A percentile compares a stretch with the other conserved stretches of the same genome.
phyloP scores from a whole-genome alignment of 1,140 invertebrate species.

The Euglossa dilemma region DNA sequence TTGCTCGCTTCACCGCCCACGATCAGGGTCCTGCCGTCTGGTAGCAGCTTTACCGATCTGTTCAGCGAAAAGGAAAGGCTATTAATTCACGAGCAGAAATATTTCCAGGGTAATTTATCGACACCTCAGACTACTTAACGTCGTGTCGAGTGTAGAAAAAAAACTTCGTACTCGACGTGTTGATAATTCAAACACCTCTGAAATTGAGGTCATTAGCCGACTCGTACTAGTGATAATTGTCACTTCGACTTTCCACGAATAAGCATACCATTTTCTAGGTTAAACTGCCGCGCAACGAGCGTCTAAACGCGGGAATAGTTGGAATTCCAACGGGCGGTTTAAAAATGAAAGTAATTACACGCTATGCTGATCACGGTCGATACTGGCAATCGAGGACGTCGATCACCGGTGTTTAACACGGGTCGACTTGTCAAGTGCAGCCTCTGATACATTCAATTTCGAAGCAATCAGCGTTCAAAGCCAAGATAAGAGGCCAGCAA shows the following conservation, averaged over 20 bases:
- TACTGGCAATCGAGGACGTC: background rate
- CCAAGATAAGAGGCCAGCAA: background rate
- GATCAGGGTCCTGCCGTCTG: constrained; percentile 97
- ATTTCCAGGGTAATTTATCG: background rate
- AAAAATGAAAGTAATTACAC: background rate
- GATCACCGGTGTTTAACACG: background rate
- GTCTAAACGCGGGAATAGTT: background rate
- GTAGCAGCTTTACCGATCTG: constrained; percentile 94
- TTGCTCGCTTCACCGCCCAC: constrained; percentile 99
- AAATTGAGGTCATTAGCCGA: no score
- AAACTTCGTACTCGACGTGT: no score
- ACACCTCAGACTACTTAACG: no score
- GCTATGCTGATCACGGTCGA: background rate
- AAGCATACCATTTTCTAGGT: background rate
- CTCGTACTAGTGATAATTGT: background rate
- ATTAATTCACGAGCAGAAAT: background rate
- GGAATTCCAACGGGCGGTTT: no score
- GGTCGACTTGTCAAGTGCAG: background rate
- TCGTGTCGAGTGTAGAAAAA: no score
- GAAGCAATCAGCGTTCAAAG: background rate
- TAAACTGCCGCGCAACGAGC: background rate
- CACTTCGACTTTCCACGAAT: background rate
- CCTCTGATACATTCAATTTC: background rate
- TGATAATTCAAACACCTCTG: no score
- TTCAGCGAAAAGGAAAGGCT: background rate